Base-by-base conservation (phyloP, 2,888 invertebrate species). In the Drosophila putrida region DNA sequence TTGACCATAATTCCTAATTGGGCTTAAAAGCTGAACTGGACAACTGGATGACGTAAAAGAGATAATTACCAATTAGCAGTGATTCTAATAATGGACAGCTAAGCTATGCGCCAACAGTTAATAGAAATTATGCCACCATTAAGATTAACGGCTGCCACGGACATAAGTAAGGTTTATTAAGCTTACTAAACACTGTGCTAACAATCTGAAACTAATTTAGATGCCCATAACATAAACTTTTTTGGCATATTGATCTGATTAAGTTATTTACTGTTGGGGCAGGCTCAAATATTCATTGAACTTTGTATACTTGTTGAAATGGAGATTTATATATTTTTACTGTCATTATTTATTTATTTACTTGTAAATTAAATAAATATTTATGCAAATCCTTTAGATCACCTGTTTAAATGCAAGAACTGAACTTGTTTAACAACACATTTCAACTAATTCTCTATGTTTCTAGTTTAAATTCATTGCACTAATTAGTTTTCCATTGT, bases 1-100 rank as follows among this genome's bases (percentile, higher is more conserved):
- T 20, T 51, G 43, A 49, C 38, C 60, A 75, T 70, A 58, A 65
- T 47, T 75, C 43, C 49, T 61, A 58, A 74, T 75, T 61, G 53
- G 13, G 57, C 28, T 65, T 61, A 36, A 61, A 36, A 46, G 35
- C 39, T 44, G 28, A 6, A 31, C 28, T 10, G 44, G 38, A 15
- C 20, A 9, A 9, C 20, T 10, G 28, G 13, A 13, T 27, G 33
- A 15, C 41, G 39, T 20, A 20, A 33, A 39, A 27, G 9, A 39
- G 31, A 69, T 65, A 75, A 61, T 65, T 70, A 35, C 44, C 39
- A 61, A 65, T 74, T 75, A 75, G 57, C 70, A 11, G 25, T 10
- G 43, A 38, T 41, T 55, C 61, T 13, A 39, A 61, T 63, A 62
- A 58, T 47, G 25, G 44, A 10, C 20, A 46, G 39, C 51, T 47